A percentile compares a stretch with the other conserved stretches of the same genome.
These are phyloP conservation scores for Lagorchestes hirsutus DNA, from an alignment of 2,797 vertebrate species.

Conservation along the genomic window DNA sequence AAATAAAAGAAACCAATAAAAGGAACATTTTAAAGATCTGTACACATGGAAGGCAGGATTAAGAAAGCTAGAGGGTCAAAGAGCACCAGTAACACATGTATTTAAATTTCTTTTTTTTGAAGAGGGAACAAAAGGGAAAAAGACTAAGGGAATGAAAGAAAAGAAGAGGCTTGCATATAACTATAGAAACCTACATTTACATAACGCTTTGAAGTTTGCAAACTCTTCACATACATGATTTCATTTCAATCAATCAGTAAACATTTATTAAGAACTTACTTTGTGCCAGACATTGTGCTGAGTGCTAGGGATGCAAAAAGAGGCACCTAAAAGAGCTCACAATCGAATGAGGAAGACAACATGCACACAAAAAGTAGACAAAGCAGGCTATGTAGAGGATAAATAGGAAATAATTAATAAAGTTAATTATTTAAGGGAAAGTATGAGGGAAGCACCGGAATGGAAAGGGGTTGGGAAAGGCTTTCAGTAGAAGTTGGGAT, in stretches of 20 bases:
- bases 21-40: neutral
- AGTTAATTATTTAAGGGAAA: too few relatives aligned
- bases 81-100: neutral
- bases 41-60: neutral
- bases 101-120: neutral
- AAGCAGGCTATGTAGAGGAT: neutral
- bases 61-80: neutral
- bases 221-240: neutral
- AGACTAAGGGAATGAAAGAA: neutral
- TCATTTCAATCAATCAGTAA: neutral
- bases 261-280: neutral
- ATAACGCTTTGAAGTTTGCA: neutral
- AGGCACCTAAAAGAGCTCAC: neutral
- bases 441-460: neutral
- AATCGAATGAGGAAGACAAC: neutral
- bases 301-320: neutral
- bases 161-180: neutral
- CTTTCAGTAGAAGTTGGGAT: neutral
- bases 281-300: neutral
- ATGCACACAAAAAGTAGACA: neutral
- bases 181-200: conserved; percentile 9
- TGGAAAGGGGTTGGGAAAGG: neutral
- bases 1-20: neutral
- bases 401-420: neutral
- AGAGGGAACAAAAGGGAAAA: conserved; percentile 1